Evolutionary conservation across 2,797 vertebrate species (phyloP), one percentile per base, ranked within the genome.

Genomic region (Botia almorhae): DNA sequence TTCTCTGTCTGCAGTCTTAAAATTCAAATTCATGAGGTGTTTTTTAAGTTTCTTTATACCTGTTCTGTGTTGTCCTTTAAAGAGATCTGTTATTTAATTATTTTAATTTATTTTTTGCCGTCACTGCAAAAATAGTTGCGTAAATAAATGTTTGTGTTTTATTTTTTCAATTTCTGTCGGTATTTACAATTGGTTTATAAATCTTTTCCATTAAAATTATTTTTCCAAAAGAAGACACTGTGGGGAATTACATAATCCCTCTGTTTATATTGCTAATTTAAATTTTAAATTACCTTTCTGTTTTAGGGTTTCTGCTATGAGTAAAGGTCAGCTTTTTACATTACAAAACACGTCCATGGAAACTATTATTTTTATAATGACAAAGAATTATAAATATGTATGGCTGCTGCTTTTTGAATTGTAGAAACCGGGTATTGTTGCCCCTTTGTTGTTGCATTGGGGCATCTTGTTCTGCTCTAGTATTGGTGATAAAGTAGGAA

Each of bases 401-500:
- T 63, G 36, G 48, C 63, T 69, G 70, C 60, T 80, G 7, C 23
- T 60, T 71, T 69, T 58, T 53, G 4, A 56, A 55, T 51, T 69
- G 48, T 53, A 64, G 23, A 78, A 43, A 69, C 39, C 39, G 51
- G 48, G 23, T 55, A 33, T 46, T 46, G 2, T 11, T n/a, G 10
- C 23, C 23, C 23, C 23, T 26, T 26, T 56, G n/a, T 60, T 46
- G 72, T 58, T 67, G 48, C 1, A 8, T 56, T 56, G 17, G 26
- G 17, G 50, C 16, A 17, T 65, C 21, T 76, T 8, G 43, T 36
- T 65, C 83, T 68, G 58, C 80, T 80, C 48, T 78, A 72, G 29
- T 71, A 82, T 70, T 75, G 68, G 68, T 81, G 46, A 50, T 67
- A 81, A 68, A 43, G 71, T 65, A 17, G 63, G 21, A 68, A 69